phyloP scores from a whole-genome alignment of 2,888 invertebrate genomes.

The Drosophila lacicola region DNA sequence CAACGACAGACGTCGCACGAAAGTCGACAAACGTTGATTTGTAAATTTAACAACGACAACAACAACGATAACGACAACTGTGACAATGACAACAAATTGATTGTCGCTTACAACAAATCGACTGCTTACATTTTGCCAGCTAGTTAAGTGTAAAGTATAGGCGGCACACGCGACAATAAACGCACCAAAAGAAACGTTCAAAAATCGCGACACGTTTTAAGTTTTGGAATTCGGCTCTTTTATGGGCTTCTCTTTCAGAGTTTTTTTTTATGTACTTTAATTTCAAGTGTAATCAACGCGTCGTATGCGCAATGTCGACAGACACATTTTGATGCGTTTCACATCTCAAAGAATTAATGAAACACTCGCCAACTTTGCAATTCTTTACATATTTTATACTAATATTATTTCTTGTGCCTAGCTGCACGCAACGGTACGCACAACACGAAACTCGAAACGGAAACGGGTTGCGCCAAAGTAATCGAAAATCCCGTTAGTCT shows the following conservation, averaged over 20 bases:
- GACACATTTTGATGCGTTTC: constrained; percentile 47
- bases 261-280: constrained; percentile 3
- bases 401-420: constrained; percentile 20
- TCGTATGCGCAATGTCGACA: constrained; percentile 35
- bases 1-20: constrained; percentile 21
- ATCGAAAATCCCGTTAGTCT: constrained; percentile 77
- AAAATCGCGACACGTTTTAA: constrained; percentile 39
- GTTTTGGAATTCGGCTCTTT: constrained; percentile 24
- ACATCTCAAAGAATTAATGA: constrained; percentile 43
- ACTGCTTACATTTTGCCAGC: constrained; percentile 68
- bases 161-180: constrained; percentile 56
- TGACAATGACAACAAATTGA: constrained; percentile 62
- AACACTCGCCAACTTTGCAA: constrained; percentile 25
- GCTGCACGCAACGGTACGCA: constrained; percentile 30
- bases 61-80: constrained; percentile 22
- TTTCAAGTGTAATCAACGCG: constrained; percentile 34
- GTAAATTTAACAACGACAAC: constrained; percentile 46
- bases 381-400: constrained; percentile 33
- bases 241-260: constrained; percentile 4
- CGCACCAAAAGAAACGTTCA: constrained; percentile 36
- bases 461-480: constrained; percentile 27
- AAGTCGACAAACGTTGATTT: constrained; percentile 52
- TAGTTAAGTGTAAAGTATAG: constrained; percentile 42
- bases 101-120: constrained; percentile 58
- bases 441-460: constrained; percentile 44